Evolutionary conservation across 2,888 invertebrate genomes (phyloP).

Genomic region (Caradrina kadenii): DNA sequence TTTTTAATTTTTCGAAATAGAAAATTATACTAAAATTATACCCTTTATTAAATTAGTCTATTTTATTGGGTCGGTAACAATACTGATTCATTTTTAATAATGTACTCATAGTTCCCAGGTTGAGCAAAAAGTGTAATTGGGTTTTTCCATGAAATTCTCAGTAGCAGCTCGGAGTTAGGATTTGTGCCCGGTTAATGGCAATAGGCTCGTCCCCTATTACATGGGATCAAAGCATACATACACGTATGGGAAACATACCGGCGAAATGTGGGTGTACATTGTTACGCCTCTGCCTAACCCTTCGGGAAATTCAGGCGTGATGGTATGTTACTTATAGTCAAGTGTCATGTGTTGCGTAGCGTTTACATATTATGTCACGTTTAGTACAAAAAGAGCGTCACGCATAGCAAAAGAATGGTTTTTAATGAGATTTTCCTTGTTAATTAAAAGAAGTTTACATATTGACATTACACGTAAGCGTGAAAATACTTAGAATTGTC

Average conservation of each 20-base stretch:
- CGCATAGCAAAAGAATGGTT: neutral
- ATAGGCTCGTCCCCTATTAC: no score
- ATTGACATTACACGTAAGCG: constrained; percentile 43
- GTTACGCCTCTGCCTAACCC: no score
- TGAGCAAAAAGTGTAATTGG: no score
- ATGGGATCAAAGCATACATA: no score
- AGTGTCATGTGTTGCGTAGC: neutral
- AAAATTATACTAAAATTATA: no score
- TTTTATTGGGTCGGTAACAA: neutral
- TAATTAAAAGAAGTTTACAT: constrained; percentile 28
- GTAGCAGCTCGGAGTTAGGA: no score
- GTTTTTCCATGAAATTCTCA: no score
- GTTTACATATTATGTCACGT: neutral
- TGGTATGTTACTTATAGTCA: neutral
- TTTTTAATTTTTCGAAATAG: constrained; percentile 12
- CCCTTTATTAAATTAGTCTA: neutral
- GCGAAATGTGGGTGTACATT: no score
- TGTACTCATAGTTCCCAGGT: no score
- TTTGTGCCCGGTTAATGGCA: no score
- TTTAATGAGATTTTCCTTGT: constrained; percentile 24
- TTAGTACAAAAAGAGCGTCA: neutral
- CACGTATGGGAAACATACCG: no score
- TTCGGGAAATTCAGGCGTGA: no score
- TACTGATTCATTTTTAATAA: neutral
- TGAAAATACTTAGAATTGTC: constrained; percentile 45